Conservation (phyloP, 2,113 vertebrate species). For the Macquaria ambigua region DNA sequence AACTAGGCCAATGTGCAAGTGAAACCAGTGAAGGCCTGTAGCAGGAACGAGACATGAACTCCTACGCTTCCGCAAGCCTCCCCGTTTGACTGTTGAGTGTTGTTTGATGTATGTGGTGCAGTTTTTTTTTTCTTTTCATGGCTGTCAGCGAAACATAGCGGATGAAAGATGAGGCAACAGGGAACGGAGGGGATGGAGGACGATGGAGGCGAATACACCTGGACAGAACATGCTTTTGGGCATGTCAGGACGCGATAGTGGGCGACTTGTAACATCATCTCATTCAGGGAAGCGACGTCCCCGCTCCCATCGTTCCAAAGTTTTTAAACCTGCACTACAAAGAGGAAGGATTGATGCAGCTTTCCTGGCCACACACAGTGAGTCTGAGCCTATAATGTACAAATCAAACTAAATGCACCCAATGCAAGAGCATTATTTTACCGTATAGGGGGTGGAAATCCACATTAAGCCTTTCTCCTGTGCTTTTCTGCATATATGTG, state of each 20-base stretch:
- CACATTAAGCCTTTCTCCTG: conserved; percentile 1
- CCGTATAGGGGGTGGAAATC: conserved; percentile 4
- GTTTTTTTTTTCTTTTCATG: conserved; percentile 30
- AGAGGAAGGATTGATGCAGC: neutral
- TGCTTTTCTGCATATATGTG: conserved; percentile 6
- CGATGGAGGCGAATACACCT: conserved; percentile 43
- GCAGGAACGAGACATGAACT: conserved; percentile 59
- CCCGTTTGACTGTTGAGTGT: conserved; percentile 46
- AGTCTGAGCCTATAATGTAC: neutral
- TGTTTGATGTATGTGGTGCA: conserved; percentile 66
- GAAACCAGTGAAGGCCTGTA: conserved; percentile 63
- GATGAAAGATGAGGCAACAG: conserved; percentile 60
- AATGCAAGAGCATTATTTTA: conserved; percentile 8
- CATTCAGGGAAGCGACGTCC: conserved; percentile 6
- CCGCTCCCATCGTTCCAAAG: neutral
- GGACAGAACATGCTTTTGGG: conserved; percentile 64
- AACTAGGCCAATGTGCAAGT: conserved; percentile 63
- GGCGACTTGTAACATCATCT: conserved; percentile 31
- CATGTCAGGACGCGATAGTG: conserved; percentile 28
- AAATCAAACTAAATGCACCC: conserved; percentile 26
- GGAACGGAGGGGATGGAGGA: conserved; percentile 37
- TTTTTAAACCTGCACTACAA: neutral
- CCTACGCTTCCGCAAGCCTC: conserved; percentile 60
- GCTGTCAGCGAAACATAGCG: conserved; percentile 58
- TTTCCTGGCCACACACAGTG: neutral